Evolutionary conservation across 2,888 invertebrate genomes (phyloP).

Genomic region (Blera fallax): DNA sequence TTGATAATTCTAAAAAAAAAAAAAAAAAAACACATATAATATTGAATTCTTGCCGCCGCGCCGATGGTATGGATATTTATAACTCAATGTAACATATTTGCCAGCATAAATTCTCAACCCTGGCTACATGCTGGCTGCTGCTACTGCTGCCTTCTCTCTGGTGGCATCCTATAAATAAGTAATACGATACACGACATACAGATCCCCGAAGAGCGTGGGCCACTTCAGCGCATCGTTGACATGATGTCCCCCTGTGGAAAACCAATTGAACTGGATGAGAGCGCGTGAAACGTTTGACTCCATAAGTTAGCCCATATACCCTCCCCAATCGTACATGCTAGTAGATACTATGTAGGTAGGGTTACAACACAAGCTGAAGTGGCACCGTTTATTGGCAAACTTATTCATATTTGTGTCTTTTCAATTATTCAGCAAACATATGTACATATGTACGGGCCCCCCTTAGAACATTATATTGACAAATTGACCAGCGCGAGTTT

Average conservation of each 20-base stretch:
- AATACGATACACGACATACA: conserved; percentile 50
- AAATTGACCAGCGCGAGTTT: conserved; percentile 15
- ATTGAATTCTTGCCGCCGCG: conserved; percentile 28
- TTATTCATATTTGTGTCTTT: conserved; percentile 42
- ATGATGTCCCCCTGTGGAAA: conserved; percentile 33
- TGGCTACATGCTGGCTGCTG: neutral
- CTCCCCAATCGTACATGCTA: neutral
- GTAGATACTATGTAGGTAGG: neutral
- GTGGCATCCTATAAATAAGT: conserved; percentile 65
- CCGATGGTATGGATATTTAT: conserved; percentile 63
- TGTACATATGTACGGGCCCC: too few relatives aligned
- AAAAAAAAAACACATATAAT: neutral
- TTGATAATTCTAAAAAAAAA: conserved; percentile 66
- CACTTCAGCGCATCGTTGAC: conserved; percentile 42
- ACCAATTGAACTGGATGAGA: conserved; percentile 26
- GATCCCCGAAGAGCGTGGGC: conserved; percentile 45
- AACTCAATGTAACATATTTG: conserved; percentile 64
- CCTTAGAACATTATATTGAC: conserved; percentile 6
- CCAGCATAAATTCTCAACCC: conserved; percentile 43
- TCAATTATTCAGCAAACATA: conserved; percentile 60
- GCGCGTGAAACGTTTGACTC: conserved; percentile 59
- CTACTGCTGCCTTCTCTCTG: conserved; percentile 32
- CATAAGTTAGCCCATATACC: neutral
- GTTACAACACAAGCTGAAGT: conserved; percentile 16
- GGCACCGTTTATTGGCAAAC: conserved; percentile 38